These are phyloP conservation scores for Discoglossus pictus DNA, from an alignment of 2,797 vertebrate species.

Conservation along the genomic window DNA sequence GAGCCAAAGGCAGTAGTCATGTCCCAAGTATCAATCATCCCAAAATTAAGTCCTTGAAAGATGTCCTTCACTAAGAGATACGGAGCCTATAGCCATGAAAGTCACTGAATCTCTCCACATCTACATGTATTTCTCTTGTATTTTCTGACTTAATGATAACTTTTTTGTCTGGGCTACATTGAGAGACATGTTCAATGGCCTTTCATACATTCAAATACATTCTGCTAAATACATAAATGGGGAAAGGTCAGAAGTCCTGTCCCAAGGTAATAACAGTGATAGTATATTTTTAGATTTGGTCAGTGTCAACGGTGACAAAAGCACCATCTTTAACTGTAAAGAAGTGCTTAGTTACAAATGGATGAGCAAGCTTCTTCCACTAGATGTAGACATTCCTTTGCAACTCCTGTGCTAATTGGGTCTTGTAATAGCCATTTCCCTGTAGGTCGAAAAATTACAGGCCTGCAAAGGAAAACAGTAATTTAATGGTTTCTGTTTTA, in stretches of 20 bases:
- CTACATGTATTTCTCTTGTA: slow-evolving; percentile 44
- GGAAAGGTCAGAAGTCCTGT: slow-evolving; percentile 62
- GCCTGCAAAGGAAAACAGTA: slow-evolving; percentile 34
- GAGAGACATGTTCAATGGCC: slow-evolving; percentile 52
- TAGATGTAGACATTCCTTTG: slow-evolving; percentile 51
- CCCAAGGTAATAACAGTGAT: slow-evolving; percentile 57
- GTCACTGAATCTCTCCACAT: slow-evolving; percentile 54
- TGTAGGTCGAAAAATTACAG: slow-evolving; percentile 52
- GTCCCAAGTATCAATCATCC: slow-evolving; percentile 60
- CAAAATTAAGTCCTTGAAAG: slow-evolving; percentile 54
- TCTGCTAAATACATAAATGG: slow-evolving; percentile 55
- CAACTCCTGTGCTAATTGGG: slow-evolving; percentile 39
- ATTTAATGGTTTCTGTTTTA: too few relatives aligned
- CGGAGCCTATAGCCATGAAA: slow-evolving; percentile 59
- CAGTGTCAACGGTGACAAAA: slow-evolving; percentile 35
- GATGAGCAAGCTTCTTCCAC: slow-evolving; percentile 58
- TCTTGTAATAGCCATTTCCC: slow-evolving; percentile 36
- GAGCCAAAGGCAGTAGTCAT: slow-evolving; percentile 54
- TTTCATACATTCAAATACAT: slow-evolving; percentile 48
- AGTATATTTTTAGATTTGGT: slow-evolving; percentile 45
- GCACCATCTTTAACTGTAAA: slow-evolving; percentile 55
- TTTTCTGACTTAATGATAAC: slow-evolving; percentile 61
- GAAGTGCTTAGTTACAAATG: slow-evolving; percentile 25
- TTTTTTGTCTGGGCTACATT: slow-evolving; percentile 54
- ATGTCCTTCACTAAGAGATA: slow-evolving; percentile 54